Conservation (phyloP, 2,888 invertebrate genomes). For the Meta bourneti region DNA sequence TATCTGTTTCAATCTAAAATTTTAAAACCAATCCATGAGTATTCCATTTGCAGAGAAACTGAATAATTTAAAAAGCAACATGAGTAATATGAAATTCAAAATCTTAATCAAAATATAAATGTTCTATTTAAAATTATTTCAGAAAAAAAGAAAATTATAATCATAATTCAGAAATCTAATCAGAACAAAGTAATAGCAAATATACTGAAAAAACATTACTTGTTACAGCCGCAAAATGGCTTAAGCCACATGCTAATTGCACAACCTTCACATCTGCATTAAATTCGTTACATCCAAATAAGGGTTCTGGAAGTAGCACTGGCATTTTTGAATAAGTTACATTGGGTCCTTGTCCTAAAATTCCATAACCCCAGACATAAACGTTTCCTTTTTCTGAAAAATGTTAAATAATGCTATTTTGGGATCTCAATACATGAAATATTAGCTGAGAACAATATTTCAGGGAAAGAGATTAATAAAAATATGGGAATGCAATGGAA, state of each 20-base stretch:
- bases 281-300: conserved; percentile 93
- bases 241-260: conserved; percentile 87
- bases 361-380: conserved; percentile 96
- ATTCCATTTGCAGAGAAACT: no score
- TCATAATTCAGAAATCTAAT: no score
- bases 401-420: not conserved
- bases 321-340: conserved; percentile 86
- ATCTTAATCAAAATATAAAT: no score
- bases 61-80: no score
- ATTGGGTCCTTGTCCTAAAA: conserved; percentile 92
- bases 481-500: no score
- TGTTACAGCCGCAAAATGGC: conserved; percentile 90
- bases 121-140: no score
- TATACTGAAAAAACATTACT: conserved; percentile 80
- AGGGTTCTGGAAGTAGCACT: conserved; percentile 87
- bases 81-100: no score
- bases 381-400: conserved; percentile 89
- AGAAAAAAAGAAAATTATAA: no score
- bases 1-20: no score
- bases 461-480: not conserved
- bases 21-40: no score
- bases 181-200: no score
- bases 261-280: conserved; percentile 86
- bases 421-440: not conserved
- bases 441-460: not conserved